Evolutionary conservation across 2,888 invertebrate genomes (phyloP), one percentile per base, ranked within the genome.

Genomic region (Sphaeridia pumilis): DNA sequence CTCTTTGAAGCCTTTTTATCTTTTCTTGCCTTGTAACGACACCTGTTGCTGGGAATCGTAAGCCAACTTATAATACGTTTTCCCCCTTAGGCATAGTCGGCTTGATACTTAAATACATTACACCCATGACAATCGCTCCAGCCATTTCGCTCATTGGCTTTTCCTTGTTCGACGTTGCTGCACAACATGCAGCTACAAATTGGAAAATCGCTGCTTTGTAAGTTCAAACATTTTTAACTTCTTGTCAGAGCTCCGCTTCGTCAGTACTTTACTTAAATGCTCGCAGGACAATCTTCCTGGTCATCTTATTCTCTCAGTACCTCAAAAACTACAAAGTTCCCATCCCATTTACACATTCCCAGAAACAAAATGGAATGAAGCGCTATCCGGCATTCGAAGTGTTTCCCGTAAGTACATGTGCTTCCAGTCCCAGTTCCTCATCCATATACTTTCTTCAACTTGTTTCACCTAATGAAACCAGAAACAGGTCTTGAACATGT

Each of bases 151-250:
- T 89, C 49, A 84, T 89, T 54, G 89, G 89, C 0, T 71, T 90
- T 14, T 84, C 87, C 0, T 72, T 89, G 36, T 87, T 88, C 67
- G 81, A 82, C 67, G 83, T 85, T 68, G 87, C 88, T 0, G 82
- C 84, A 0, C 74, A 75, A 0, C 83, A 85, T n/a, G 86, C 88
- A 0, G 78, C 85, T 1, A 79, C 81, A 66, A 84, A 88, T 63
- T 89, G 88, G 88, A 84, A 84, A 14, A 81, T 89, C 52, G 81
- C 87, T 1, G 77, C 78, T 17, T 78, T 84, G 88, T 87, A 69
- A 76, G 31, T 14, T 10, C 14, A 31, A 31, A 41, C 20, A 12
- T 10, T 41, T 41, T n/a, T n/a, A n/a, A n/a, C n/a, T 12, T 12
- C 10, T 31, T 31, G 7, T 31, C 12, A 31, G 31, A 12, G 31